These are phyloP conservation scores for Sorex fumeus DNA, from an alignment of 2,113 vertebrate genomes.

Conservation along the genomic window DNA sequence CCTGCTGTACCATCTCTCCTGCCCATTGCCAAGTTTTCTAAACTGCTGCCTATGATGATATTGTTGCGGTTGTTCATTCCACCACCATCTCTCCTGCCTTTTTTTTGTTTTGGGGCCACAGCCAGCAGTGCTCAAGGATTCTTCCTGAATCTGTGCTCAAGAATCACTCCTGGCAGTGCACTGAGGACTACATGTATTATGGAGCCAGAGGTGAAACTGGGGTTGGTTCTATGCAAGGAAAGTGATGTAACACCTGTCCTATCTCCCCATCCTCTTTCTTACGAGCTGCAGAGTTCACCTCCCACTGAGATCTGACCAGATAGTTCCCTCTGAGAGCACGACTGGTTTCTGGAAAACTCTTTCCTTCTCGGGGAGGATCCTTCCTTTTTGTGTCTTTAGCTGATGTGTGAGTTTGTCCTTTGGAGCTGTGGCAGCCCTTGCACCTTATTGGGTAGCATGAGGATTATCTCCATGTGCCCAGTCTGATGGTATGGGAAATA, in stretches of 20 bases:
- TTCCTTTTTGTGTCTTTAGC: neutral
- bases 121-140: too few species aligned
- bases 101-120: neutral
- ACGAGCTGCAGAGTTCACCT: neutral
- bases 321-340: too few species aligned
- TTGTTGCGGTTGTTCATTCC: neutral
- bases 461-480: neutral
- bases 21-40: neutral
- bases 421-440: neutral
- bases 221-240: neutral
- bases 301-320: too few species aligned
- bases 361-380: neutral
- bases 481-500: neutral
- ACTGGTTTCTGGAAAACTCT: neutral
- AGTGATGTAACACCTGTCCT: neutral
- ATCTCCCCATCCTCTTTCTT: neutral
- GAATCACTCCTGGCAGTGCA: too few species aligned
- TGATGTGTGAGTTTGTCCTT: neutral
- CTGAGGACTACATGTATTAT: too few species aligned
- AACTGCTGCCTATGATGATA: neutral
- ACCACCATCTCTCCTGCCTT: neutral
- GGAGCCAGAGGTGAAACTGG: too few species aligned
- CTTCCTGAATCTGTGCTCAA: too few species aligned
- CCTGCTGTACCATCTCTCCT: too few species aligned
- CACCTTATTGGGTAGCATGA: neutral